Evolutionary conservation across 1,140 invertebrate genomes (phyloP).

Genomic region (Archegozetes longisetosus): DNA sequence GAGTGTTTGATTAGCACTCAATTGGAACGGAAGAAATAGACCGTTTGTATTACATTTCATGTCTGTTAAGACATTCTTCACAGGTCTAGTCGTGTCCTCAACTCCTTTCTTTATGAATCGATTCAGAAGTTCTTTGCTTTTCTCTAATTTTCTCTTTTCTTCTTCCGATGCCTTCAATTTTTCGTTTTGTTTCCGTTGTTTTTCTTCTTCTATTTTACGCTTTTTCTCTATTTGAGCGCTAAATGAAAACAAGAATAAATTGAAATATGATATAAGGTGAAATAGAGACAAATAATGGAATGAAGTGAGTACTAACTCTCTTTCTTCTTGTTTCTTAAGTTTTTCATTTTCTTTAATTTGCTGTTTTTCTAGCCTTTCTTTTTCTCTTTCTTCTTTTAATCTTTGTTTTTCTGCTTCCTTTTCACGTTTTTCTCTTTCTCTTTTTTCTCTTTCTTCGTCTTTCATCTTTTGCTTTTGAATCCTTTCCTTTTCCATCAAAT

Average conservation of each 20-base stretch:
- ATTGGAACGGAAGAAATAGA: slow-evolving; percentile 39
- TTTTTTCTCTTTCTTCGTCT: neutral
- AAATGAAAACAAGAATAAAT: neutral
- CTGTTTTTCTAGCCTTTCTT: slow-evolving; percentile 12
- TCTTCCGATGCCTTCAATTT: slow-evolving; percentile 26
- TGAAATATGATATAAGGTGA: neutral
- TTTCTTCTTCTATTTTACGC: slow-evolving; percentile 16
- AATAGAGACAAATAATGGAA: neutral
- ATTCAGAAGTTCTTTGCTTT: slow-evolving; percentile 26
- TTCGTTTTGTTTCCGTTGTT: slow-evolving; percentile 25
- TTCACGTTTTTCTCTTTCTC: slow-evolving; percentile 12
- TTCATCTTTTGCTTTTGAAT: neutral
- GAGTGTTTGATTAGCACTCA: slow-evolving; percentile 73
- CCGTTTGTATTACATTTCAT: slow-evolving; percentile 22
- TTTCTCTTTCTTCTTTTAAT: slow-evolving; percentile 18
- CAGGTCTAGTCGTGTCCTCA: slow-evolving; percentile 19
- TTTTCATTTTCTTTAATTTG: slow-evolving; percentile 4
- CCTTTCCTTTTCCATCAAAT: neutral
- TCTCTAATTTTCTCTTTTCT: slow-evolving; percentile 39
- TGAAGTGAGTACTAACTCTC: neutral
- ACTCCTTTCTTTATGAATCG: slow-evolving; percentile 23
- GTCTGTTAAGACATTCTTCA: neutral
- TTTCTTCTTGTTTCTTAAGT: slow-evolving; percentile 13
- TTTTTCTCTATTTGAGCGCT: neutral
- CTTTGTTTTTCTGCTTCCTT: slow-evolving; percentile 14